Evolutionary conservation across 2,797 vertebrate species (phyloP).

Genomic region (Coluber constrictor): DNA sequence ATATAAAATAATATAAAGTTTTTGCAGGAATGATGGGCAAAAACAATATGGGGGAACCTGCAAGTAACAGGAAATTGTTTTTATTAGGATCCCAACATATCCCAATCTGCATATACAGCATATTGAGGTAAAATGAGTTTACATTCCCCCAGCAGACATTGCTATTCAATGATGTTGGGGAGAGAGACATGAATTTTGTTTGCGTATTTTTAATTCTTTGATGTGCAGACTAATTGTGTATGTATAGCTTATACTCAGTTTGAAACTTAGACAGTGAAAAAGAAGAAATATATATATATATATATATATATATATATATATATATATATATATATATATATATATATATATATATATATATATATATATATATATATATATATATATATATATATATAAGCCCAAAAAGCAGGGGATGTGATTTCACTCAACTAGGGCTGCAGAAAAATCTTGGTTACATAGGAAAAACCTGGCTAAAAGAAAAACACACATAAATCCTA

Average conservation of each 20-base stretch:
- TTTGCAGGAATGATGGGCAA: not conserved
- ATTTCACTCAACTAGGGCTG: too few species aligned
- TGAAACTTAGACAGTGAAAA: not conserved
- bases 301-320: too few species aligned
- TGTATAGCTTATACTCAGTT: not conserved
- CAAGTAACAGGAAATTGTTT: not conserved
- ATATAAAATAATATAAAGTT: not conserved
- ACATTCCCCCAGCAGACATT: not conserved
- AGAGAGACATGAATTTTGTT: not conserved
- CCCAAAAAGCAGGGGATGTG: too few species aligned
- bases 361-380: too few species aligned
- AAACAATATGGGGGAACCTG: not conserved
- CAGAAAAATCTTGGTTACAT: too few species aligned
- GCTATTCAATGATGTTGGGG: not conserved
- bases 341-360: too few species aligned
- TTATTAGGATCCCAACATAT: not conserved
- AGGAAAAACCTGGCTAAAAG: too few species aligned
- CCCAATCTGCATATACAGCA: not conserved
- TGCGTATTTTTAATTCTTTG: not conserved
- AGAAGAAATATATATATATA: too few species aligned
- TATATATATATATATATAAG: too few species aligned
- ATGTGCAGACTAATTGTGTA: not conserved
- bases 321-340: too few species aligned
- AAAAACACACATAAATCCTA: too few species aligned
- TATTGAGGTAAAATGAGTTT: not conserved